phyloP scores from a whole-genome alignment of 1,140 invertebrate genomes.

The Cherax destructor region DNA sequence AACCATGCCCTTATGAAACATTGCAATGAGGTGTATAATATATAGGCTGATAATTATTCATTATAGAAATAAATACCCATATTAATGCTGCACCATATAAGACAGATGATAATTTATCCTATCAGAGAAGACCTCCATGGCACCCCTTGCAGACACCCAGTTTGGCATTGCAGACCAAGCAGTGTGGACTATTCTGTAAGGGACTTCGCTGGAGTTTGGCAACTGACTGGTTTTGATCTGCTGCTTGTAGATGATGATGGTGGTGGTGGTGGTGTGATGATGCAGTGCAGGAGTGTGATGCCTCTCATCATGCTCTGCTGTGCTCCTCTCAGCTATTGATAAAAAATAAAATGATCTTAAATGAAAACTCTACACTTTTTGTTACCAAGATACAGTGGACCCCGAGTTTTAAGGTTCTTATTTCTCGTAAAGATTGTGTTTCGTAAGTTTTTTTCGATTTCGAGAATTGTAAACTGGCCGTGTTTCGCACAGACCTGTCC shows the following conservation, averaged over 20 bases:
- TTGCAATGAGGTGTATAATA: too few species aligned
- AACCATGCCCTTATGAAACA: too few species aligned
- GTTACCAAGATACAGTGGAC: too few species aligned
- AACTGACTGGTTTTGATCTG: not conserved
- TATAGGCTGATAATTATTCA: not conserved
- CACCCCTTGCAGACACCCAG: conserved; percentile 68
- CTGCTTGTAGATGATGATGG: not conserved
- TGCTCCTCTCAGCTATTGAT: conserved; percentile 8
- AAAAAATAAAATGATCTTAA: not conserved
- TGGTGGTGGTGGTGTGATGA: not conserved
- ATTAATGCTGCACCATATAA: not conserved
- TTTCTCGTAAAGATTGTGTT: too few species aligned
- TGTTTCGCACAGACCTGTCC: too few species aligned
- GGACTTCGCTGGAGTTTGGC: not conserved
- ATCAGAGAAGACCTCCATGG: conserved; percentile 65
- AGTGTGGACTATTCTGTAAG: conserved; percentile 40
- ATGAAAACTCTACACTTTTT: too few species aligned
- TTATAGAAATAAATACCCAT: not conserved
- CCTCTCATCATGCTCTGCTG: conserved; percentile 15
- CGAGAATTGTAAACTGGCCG: too few species aligned
- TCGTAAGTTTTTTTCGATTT: too few species aligned
- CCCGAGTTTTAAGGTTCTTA: too few species aligned
- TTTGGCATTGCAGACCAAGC: conserved; percentile 68
- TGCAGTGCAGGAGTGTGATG: not conserved
- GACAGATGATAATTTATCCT: conserved; percentile 19